These are phyloP conservation scores for Hyperoplus immaculatus DNA, from an alignment of 2,797 vertebrate genomes.

Conservation along the genomic window DNA sequence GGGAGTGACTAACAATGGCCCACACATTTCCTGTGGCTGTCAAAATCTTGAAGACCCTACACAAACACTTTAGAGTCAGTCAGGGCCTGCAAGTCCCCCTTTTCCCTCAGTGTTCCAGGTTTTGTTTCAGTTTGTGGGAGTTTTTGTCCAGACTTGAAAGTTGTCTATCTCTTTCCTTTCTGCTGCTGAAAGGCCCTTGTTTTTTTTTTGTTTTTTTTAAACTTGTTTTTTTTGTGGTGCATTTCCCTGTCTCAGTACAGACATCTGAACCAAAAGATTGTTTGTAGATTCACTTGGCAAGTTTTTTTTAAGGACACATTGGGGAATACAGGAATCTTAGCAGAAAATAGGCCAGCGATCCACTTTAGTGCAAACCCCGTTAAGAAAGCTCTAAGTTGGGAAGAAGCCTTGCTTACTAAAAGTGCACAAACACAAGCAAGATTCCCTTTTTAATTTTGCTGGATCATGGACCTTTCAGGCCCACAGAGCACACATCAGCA, in stretches of 20 bases:
- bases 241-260: slow-evolving; percentile 16
- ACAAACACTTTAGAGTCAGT: slow-evolving; percentile 73
- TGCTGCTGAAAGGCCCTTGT: slow-evolving; percentile 29
- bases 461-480: slow-evolving; percentile 30
- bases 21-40: slow-evolving; percentile 84
- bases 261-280: slow-evolving; percentile 14
- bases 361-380: not conserved
- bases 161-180: slow-evolving; percentile 34
- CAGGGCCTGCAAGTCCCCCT: slow-evolving; percentile 31
- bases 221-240: slow-evolving; percentile 21
- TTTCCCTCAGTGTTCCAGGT: slow-evolving; percentile 64
- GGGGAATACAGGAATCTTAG: not conserved
- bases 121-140: slow-evolving; percentile 67
- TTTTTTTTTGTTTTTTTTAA: slow-evolving; percentile 60
- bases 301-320: not conserved
- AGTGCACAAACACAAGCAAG: slow-evolving; percentile 20
- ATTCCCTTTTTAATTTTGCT: slow-evolving; percentile 7
- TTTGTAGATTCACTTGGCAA: slow-evolving; percentile 2
- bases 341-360: not conserved
- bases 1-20: slow-evolving; percentile 80
- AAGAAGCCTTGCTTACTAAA: slow-evolving; percentile 1
- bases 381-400: not conserved
- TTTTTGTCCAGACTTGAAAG: slow-evolving; percentile 53
- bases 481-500: slow-evolving; percentile 59
- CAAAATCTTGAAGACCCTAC: slow-evolving; percentile 71